Conservation (phyloP, 2,888 invertebrate genomes). For the Brassicogethes aeneus region DNA sequence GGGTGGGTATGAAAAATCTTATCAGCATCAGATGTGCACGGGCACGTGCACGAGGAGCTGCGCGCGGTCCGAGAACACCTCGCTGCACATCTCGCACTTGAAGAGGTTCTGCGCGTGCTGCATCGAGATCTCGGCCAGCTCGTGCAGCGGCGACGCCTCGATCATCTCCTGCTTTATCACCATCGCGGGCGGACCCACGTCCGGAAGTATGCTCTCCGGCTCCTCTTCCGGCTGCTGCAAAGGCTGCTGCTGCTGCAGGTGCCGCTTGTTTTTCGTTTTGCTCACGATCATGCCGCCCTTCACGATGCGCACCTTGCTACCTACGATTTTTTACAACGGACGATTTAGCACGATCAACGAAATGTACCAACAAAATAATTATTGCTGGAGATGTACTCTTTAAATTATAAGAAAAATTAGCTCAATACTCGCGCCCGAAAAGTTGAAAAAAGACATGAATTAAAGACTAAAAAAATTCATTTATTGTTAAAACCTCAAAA, state of each 20-base stretch:
- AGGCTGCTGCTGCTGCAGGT: neutral
- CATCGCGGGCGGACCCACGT: conserved; percentile 7
- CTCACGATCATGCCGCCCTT: conserved; percentile 40
- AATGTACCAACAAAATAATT: too few species aligned
- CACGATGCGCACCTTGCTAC: conserved; percentile 32
- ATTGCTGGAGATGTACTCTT: too few species aligned
- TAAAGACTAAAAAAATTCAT: too few species aligned
- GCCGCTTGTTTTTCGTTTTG: conserved; percentile 26
- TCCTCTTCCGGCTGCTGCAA: conserved; percentile 22
- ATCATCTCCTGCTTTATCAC: conserved; percentile 35
- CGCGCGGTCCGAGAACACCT: conserved; percentile 63
- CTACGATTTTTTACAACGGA: neutral
- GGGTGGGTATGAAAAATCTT: neutral
- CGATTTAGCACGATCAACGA: too few species aligned
- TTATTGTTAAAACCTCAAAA: too few species aligned
- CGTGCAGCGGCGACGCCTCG: conserved; percentile 42
- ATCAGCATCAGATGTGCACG: conserved; percentile 61
- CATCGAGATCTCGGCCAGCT: conserved; percentile 46
- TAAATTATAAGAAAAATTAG: too few species aligned
- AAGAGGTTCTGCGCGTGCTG: conserved; percentile 44
- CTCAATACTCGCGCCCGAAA: too few species aligned
- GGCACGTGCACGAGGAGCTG: conserved; percentile 71
- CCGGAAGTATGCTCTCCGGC: conserved; percentile 25
- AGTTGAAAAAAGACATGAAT: too few species aligned
- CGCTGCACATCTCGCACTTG: conserved; percentile 77